Percentiles rank a stretch among this genome's conserved stretches.
These are phyloP conservation scores for Antheraea assamensis DNA, from an alignment of 2,888 invertebrate genomes.

Conservation along the genomic window DNA sequence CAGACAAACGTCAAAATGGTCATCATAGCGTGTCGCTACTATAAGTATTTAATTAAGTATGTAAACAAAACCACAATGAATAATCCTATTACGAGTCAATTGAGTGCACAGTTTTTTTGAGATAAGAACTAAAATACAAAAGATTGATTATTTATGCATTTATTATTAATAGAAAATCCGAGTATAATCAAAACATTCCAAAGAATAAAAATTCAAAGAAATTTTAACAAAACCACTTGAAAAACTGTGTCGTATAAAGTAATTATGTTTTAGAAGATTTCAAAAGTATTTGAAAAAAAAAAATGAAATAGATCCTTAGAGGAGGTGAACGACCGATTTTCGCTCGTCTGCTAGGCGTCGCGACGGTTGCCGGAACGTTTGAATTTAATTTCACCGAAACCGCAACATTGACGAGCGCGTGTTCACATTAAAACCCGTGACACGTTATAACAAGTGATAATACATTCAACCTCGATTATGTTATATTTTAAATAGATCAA, in stretches of 20 bases:
- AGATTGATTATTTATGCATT: not conserved
- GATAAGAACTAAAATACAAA: not conserved
- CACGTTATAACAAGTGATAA: constrained; percentile 4
- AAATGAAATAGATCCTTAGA: not conserved
- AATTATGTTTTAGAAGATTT: too few species aligned
- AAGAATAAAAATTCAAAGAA: too few species aligned
- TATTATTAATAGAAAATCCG: too few species aligned
- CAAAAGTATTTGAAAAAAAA: not conserved
- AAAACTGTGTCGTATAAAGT: too few species aligned
- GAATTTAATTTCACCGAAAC: constrained; percentile 16
- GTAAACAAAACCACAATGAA: not conserved
- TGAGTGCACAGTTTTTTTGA: not conserved
- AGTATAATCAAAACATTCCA: too few species aligned
- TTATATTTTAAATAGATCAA: not conserved
- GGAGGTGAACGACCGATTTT: constrained; percentile 15
- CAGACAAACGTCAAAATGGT: too few species aligned
- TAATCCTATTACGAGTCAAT: not conserved
- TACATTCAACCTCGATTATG: not conserved
- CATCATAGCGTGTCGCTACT: too few species aligned
- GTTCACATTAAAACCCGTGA: constrained; percentile 14
- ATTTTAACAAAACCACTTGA: too few species aligned
- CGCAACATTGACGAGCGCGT: constrained; percentile 2
- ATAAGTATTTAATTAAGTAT: not conserved
- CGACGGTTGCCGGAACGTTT: not conserved
- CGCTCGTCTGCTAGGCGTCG: not conserved